phyloP scores from a whole-genome alignment of 2,888 invertebrate genomes.

The Cantharis rufa region DNA sequence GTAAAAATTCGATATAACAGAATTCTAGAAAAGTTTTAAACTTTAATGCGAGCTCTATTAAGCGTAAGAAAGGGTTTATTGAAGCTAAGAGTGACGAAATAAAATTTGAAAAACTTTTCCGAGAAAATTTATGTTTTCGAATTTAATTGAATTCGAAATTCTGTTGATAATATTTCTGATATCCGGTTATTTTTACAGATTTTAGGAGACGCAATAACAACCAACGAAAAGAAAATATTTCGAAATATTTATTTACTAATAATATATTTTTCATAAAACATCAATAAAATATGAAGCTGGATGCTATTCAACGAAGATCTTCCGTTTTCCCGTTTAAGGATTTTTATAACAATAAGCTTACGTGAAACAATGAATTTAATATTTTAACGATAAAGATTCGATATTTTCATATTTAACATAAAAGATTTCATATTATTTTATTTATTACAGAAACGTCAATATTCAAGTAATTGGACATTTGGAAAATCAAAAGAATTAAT shows the following conservation, averaged over 20 bases:
- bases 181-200: background rate
- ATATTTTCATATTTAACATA: background rate
- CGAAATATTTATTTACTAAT: background rate
- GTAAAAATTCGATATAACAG: background rate
- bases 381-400: background rate
- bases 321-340: background rate
- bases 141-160: background rate
- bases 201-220: background rate
- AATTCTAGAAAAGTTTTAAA: background rate
- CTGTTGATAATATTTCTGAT: background rate
- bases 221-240: background rate
- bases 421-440: background rate
- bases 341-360: background rate
- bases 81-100: background rate
- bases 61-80: background rate
- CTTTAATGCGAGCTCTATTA: background rate
- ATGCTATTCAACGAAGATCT: background rate
- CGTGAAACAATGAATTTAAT: background rate
- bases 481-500: too few species aligned
- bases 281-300: background rate
- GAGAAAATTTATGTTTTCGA: background rate
- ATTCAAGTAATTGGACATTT: too few species aligned
- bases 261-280: background rate
- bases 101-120: background rate
- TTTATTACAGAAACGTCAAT: too few species aligned